phyloP scores from a whole-genome alignment of 2,113 vertebrate species.

The Hyperopisus bebe region DNA sequence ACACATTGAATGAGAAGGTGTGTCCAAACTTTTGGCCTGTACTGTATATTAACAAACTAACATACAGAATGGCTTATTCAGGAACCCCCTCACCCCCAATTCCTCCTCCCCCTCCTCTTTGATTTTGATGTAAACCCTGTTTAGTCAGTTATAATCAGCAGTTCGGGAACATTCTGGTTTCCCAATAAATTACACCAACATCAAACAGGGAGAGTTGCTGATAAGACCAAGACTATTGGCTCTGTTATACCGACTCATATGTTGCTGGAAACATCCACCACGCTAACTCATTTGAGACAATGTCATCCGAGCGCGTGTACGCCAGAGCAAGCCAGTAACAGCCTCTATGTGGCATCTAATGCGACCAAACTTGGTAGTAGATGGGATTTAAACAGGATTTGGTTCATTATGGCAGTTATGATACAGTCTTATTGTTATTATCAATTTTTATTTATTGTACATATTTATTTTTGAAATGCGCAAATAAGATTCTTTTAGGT shows the following conservation, averaged over 20 bases:
- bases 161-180: not conserved
- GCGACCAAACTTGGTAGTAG: not conserved
- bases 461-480: not conserved
- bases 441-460: not conserved
- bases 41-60: not conserved
- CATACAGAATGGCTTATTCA: not conserved
- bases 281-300: not conserved
- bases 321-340: not conserved
- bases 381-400: not conserved
- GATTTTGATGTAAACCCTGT: not conserved
- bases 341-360: not conserved
- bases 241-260: not conserved
- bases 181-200: not conserved
- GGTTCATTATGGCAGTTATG: not conserved
- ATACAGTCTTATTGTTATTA: not conserved
- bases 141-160: not conserved
- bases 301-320: not conserved
- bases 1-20: too few species aligned
- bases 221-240: not conserved
- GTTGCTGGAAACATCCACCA: not conserved
- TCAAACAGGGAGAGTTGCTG: not conserved
- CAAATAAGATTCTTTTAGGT: not conserved
- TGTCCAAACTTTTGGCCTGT: too few species aligned
- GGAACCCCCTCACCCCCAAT: not conserved
- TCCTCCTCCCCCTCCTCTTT: not conserved